Evolutionary conservation across 2,113 vertebrate species (phyloP).

Genomic region (Ardeotis arabs): DNA sequence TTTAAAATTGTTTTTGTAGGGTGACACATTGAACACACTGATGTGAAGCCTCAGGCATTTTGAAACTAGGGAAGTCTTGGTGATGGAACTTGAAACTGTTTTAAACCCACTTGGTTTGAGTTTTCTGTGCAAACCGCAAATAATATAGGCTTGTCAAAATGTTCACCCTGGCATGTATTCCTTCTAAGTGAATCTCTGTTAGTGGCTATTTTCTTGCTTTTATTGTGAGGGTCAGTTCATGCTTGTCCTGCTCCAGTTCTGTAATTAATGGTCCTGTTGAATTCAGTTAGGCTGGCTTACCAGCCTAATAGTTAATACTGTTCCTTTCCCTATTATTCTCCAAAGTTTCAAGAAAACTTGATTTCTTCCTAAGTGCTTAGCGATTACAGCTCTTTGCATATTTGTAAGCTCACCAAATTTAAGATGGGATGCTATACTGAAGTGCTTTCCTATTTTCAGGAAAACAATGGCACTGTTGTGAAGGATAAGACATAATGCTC

Average conservation of each 20-base stretch:
- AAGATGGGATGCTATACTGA: neutral
- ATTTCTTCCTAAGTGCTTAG: neutral
- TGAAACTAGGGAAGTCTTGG: neutral
- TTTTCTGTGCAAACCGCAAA: neutral
- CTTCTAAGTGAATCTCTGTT: neutral
- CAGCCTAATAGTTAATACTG: neutral
- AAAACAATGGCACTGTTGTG: neutral
- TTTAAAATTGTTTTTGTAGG: neutral
- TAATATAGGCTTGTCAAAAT: neutral
- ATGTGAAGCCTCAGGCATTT: rapidly evolving
- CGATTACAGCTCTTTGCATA: neutral
- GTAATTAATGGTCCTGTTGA: neutral
- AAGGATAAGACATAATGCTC: neutral
- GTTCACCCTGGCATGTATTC: neutral
- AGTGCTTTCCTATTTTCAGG: neutral
- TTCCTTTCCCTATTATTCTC: neutral
- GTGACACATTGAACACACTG: neutral
- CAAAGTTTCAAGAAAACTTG: neutral
- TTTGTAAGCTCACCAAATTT: neutral
- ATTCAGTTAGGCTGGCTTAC: neutral
- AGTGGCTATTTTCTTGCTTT: neutral
- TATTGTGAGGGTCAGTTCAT: neutral
- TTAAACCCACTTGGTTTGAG: neutral
- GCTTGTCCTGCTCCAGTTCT: neutral
- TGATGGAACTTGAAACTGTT: neutral